Evolutionary conservation across 2,113 vertebrate species (phyloP).

Genomic region (Megalops atlanticus): DNA sequence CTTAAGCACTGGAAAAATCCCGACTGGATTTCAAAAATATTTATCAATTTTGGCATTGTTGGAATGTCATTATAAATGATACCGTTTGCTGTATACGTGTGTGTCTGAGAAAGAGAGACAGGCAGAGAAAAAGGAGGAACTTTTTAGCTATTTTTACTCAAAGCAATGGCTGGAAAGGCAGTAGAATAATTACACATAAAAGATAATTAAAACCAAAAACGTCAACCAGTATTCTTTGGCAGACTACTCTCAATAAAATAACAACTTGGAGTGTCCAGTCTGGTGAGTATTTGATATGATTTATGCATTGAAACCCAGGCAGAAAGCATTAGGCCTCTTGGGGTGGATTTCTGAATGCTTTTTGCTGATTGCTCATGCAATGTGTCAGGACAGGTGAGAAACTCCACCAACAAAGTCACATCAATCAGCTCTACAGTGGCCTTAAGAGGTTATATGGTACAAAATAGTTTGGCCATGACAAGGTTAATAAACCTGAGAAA

Average conservation of each 20-base stretch:
- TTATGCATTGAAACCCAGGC: background rate
- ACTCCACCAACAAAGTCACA: too few species aligned
- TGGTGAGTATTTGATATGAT: background rate
- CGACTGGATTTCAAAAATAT: constrained; percentile 31
- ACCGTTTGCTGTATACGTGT: background rate
- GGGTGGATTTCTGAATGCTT: background rate
- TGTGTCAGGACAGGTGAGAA: too few species aligned
- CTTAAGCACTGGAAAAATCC: constrained; percentile 23
- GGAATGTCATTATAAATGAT: constrained; percentile 19
- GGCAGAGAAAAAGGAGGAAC: background rate
- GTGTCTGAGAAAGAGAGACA: background rate
- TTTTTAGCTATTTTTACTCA: background rate
- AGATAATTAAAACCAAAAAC: background rate
- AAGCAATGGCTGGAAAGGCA: background rate
- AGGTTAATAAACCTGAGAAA: too few species aligned
- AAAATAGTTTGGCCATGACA: too few species aligned
- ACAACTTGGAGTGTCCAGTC: background rate
- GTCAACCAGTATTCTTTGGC: background rate
- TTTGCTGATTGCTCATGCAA: too few species aligned
- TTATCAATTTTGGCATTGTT: constrained; percentile 34
- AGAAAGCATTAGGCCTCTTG: background rate
- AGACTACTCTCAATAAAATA: background rate
- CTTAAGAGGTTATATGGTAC: too few species aligned
- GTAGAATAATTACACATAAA: background rate
- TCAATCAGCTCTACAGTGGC: too few species aligned